Conservation (phyloP, 2,113 vertebrate genomes). For the Ovis canadensis region DNA sequence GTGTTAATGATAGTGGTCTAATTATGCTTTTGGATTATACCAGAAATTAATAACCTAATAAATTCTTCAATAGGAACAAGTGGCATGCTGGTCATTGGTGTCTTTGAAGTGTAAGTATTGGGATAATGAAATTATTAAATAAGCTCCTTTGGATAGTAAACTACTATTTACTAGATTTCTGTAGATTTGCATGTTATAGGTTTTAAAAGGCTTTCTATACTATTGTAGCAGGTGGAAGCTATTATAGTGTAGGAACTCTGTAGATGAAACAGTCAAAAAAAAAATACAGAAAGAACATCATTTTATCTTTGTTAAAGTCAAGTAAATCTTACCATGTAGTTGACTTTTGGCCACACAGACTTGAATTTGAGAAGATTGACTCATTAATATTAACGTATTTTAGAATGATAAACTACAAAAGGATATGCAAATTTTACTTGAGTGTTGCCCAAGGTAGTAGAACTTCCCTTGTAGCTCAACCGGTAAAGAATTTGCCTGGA, state of each 20-base stretch:
- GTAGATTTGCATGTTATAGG: neutral
- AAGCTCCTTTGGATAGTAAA: slow-evolving; percentile 28
- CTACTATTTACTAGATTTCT: neutral
- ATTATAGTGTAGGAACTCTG: neutral
- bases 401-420: slow-evolving; percentile 13
- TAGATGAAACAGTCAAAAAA: neutral
- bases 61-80: slow-evolving; percentile 43
- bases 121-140: slow-evolving; percentile 55
- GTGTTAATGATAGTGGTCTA: slow-evolving; percentile 28
- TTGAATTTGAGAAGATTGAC: neutral
- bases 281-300: neutral
- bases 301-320: neutral
- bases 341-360: neutral
- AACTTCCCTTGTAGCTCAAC: neutral
- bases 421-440: neutral
- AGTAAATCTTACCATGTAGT: neutral
- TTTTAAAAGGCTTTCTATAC: slow-evolving; percentile 30
- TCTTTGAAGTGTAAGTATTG: slow-evolving; percentile 51
- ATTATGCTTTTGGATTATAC: slow-evolving; percentile 43
- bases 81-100: slow-evolving; percentile 39
- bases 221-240: neutral
- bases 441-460: neutral
- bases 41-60: slow-evolving; percentile 59
- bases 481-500: neutral
- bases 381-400: slow-evolving; percentile 17